Conservation (phyloP, 1,140 invertebrate species). For the Bradynema listronoti region DNA sequence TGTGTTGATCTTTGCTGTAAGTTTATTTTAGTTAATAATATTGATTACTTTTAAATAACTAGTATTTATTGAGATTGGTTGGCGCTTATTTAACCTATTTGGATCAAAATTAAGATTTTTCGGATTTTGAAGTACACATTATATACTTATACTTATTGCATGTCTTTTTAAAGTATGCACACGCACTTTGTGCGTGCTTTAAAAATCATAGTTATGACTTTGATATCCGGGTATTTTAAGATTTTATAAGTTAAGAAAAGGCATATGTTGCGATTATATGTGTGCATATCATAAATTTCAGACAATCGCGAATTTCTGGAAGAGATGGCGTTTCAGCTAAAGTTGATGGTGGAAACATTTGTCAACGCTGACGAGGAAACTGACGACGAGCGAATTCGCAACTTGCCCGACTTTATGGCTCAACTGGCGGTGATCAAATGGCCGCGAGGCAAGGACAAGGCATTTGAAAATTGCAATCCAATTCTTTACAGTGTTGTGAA, state of each 20-base stretch:
- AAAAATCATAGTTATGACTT: too few species aligned
- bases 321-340: conserved; percentile 8
- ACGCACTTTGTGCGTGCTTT: too few species aligned
- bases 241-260: too few species aligned
- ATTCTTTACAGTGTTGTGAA: conserved; percentile 25
- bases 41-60: conserved; percentile 19
- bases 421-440: conserved; percentile 25
- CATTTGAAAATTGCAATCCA: conserved; percentile 26
- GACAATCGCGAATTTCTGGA: conserved; percentile 4
- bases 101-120: neutral
- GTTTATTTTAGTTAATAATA: neutral
- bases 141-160: too few species aligned
- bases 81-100: conserved; percentile 5
- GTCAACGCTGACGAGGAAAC: neutral
- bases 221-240: too few species aligned
- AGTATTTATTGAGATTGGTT: conserved; percentile 2
- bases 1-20: conserved; percentile 25
- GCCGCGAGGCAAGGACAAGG: conserved; percentile 22
- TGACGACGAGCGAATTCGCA: neutral
- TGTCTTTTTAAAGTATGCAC: too few species aligned
- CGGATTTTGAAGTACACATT: too few species aligned
- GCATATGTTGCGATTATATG: too few species aligned
- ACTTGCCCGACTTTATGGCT: conserved; percentile 23
- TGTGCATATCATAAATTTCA: conserved; percentile 12
- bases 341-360: neutral